Evolutionary conservation across 2,888 invertebrate genomes (phyloP), one percentile per base, ranked within the genome.

Genomic region (Electrophaes corylata): DNA sequence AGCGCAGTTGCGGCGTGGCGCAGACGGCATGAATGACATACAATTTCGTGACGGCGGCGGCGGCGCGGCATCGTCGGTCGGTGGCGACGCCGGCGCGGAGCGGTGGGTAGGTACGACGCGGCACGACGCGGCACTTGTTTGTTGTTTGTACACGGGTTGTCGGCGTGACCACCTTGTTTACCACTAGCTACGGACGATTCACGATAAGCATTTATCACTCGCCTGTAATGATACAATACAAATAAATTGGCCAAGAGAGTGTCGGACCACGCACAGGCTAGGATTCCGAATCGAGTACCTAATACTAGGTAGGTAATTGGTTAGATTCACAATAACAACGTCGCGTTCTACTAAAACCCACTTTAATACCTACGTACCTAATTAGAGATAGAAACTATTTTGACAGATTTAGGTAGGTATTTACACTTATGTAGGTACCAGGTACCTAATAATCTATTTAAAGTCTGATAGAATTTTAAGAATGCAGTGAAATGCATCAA

Each of bases 101-200:
- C n/a, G n/a, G n/a, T n/a, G n/a, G n/a, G n/a, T n/a, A n/a, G n/a
- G n/a, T n/a, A n/a, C 11, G 51, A 46, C 49, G 65, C 64, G 66
- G 62, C 70, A 65, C 74, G 62, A 75, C 79, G 72, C 71, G 75
- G 72, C 82, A 86, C 84, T 90, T 90, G 90, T 90, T 90, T 91
- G 87, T 90, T 86, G 90, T 89, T 90, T 91, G 88, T 90, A 84
- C 90, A 91, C 90, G 91, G 87, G 83, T 73, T 73, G 77, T 50
- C 82, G 66, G 80, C 89, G 84, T 90, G 91, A 81, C 76, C 81
- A 79, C 77, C 83, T 88, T 89, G 87, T 90, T 88, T 88, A 89
- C 86, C 75, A 84, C 79, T 56, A 47, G 46, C 47, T 78, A 71
- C 80, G 72, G 75, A 74, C 81, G 81, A 70, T 76, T 81, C 81